Conservation (phyloP, 2,888 invertebrate species). For the Pemphredon lugubris region DNA sequence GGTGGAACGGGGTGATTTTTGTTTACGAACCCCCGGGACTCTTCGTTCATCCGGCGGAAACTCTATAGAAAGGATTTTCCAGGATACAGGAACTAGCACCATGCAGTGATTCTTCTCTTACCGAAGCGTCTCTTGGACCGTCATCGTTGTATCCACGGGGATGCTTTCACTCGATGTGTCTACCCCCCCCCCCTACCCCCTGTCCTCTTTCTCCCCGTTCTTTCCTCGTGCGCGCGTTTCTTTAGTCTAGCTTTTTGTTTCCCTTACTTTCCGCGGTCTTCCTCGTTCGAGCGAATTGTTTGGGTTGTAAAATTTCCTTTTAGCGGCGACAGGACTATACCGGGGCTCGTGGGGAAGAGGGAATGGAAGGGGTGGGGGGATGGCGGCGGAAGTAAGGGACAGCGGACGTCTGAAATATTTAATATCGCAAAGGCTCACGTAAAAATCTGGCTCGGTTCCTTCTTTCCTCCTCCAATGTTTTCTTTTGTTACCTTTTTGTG, state of each 20-base stretch:
- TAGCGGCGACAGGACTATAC: constrained; percentile 26
- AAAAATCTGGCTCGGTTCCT: constrained; percentile 51
- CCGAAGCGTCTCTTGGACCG: constrained; percentile 14
- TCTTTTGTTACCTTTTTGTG: constrained; percentile 3
- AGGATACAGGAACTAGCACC: constrained; percentile 27
- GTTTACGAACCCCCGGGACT: constrained; percentile 54
- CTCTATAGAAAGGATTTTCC: constrained; percentile 48
- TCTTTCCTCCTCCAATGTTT: not conserved
- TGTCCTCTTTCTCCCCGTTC: not conserved
- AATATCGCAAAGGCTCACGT: constrained; percentile 53
- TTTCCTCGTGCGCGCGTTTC: not conserved
- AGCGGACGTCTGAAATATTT: constrained; percentile 61
- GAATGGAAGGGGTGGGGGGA: constrained; percentile 8
- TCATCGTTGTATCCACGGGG: constrained; percentile 10
- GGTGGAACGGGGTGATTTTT: constrained; percentile 49
- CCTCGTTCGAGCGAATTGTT: constrained; percentile 52
- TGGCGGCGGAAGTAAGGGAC: constrained; percentile 13
- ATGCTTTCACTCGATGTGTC: constrained; percentile 28
- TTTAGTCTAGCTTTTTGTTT: constrained; percentile 15
- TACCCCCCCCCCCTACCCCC: not conserved
- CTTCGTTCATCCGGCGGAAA: constrained; percentile 36
- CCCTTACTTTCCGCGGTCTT: constrained; percentile 14
- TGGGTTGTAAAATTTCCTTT: constrained; percentile 59
- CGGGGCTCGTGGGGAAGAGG: constrained; percentile 23
- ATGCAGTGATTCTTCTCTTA: constrained; percentile 13